Percentiles rank a stretch among this genome's conserved stretches.
Conservation (phyloP, 2,888 invertebrate species). For the Cheilosia grossa region DNA sequence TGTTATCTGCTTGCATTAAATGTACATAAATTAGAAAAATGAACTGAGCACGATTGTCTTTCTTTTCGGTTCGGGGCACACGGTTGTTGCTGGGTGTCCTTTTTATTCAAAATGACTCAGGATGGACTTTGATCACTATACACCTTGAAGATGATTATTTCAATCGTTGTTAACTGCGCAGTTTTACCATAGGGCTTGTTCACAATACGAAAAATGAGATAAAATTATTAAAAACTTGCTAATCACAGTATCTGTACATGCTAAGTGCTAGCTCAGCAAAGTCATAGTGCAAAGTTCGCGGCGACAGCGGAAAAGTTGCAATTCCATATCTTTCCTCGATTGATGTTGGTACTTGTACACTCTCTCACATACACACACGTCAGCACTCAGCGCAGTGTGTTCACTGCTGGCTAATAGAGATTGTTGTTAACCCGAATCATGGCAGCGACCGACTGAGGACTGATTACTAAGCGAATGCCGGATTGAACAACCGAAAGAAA, state of each 20-base stretch:
- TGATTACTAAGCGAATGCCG: constrained; percentile 46
- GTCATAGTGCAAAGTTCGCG: constrained; percentile 64
- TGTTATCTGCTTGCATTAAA: constrained; percentile 60
- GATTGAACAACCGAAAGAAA: constrained; percentile 6
- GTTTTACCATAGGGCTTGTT: constrained; percentile 30
- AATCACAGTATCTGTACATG: background rate
- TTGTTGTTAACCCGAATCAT: constrained; percentile 64
- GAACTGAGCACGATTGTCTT: constrained; percentile 16
- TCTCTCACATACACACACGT: background rate
- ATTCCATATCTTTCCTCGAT: constrained; percentile 30
- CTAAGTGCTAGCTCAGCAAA: constrained; percentile 25
- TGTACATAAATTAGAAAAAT: constrained; percentile 43
- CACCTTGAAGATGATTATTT: constrained; percentile 44
- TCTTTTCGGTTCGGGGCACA: background rate
- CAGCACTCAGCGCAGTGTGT: background rate
- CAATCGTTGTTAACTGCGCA: constrained; percentile 63
- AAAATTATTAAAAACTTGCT: constrained; percentile 8
- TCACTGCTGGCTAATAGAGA: constrained; percentile 7
- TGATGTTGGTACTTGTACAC: constrained; percentile 10
- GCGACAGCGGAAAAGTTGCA: constrained; percentile 15
- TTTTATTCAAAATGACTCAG: background rate
- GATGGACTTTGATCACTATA: constrained; percentile 51
- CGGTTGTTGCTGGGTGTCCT: constrained; percentile 42
- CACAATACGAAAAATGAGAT: constrained; percentile 2
- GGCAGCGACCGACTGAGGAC: constrained; percentile 52